phyloP scores from a whole-genome alignment of 2,888 invertebrate genomes.

The Amphiduros pacificus region DNA sequence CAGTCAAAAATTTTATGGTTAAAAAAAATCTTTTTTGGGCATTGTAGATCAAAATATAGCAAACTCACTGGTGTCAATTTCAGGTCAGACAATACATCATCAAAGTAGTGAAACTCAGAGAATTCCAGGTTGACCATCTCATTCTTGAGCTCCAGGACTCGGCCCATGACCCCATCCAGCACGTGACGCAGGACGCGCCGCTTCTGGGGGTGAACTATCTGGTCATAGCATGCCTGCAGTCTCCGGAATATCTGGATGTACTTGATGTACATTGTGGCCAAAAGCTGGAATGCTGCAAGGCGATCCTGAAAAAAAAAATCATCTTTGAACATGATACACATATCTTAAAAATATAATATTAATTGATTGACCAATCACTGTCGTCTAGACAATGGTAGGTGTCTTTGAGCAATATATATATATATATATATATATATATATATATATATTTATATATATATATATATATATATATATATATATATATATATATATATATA shows the following conservation, averaged over 20 bases:
- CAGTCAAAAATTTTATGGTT: no score
- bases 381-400: no score
- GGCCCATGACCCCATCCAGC: slow-evolving; percentile 69
- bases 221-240: slow-evolving; percentile 82
- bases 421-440: no score
- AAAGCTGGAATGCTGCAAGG: slow-evolving; percentile 55
- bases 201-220: slow-evolving; percentile 91
- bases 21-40: no score
- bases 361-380: no score
- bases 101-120: slow-evolving; percentile 85
- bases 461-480: no score
- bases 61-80: slow-evolving; percentile 70
- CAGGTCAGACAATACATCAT: slow-evolving; percentile 75
- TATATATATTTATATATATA: no score
- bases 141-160: slow-evolving; percentile 82
- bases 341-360: no score
- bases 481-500: no score
- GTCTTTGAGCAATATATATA: no score
- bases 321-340: no score
- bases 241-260: slow-evolving; percentile 78
- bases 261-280: slow-evolving; percentile 71
- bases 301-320: slow-evolving; percentile 50
- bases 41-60: no score
- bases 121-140: slow-evolving; percentile 85
- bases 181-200: slow-evolving; percentile 71